Base-by-base conservation (phyloP, 2,888 invertebrate genomes). In the Sarcophaga rosellei region DNA sequence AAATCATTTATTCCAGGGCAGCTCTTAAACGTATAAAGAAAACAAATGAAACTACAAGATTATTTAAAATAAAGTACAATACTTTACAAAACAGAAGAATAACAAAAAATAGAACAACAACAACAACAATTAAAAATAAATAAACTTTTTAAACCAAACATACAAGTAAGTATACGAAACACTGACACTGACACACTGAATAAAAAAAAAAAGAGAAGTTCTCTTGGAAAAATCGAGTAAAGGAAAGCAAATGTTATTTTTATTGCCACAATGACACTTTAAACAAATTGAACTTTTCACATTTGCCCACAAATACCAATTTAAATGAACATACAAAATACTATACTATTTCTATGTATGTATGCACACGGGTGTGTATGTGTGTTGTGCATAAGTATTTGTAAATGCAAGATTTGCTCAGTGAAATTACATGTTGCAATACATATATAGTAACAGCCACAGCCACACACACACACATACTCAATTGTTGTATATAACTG, bases 261-360 rank as follows among this genome's bases (percentile, higher is more conserved):
- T 85, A 81, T 75, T 81, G 85, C 77, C 85, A 87, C 84, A 81
- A 79, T 87, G 88, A 86, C 88, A 85, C 85, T 88, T 88, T 82
- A 75, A 87, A 87, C 82, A 87, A 86, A 88, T 87, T 88, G 88
- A 88, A 88, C 87, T 87, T 87, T 88, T 74, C 87, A 68, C 84
- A 85, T 81, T 80, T 81, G 85, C 84, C 35, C 85, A 84, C 88
- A 87, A 86, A 85, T 84, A 85, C 80, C 88, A 88, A 85, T 88
- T 88, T 85, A 83, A 88, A 81, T 82, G 82, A 69, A 80, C 35
- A 65, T 63, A 69, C 35, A 72, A 3, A 25, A 35, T 10, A 35
- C 8, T 45, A 35, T 10, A 35, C 8, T 45, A 47, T 45, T 21
- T 20, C 68, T 47, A 35, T 23, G 20, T 0, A 47, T 17, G n/a